These are phyloP conservation scores for Syngnathus scovelli DNA, from an alignment of 2,113 vertebrate species.

Conservation along the genomic window DNA sequence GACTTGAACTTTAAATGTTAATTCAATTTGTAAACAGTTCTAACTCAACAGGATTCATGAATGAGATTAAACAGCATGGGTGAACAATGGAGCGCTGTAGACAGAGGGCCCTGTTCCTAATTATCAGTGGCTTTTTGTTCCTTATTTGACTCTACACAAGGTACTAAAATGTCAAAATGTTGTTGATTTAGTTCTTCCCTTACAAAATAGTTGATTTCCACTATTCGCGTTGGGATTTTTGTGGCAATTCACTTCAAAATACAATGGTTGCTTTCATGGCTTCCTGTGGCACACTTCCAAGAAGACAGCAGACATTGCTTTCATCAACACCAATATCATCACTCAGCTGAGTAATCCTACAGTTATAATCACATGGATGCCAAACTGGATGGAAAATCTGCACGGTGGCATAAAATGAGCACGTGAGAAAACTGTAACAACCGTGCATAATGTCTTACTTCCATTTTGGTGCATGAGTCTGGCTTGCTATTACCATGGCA, in stretches of 20 bases:
- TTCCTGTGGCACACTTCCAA: neutral
- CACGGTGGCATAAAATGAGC: neutral
- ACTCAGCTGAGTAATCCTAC: constrained; percentile 2
- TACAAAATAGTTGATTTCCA: neutral
- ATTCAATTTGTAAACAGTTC: constrained; percentile 24
- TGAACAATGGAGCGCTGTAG: constrained; percentile 33
- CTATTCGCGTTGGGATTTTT: neutral
- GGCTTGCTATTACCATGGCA: no score
- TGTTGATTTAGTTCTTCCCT: neutral
- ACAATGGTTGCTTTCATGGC: neutral
- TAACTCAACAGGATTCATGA: constrained; percentile 29
- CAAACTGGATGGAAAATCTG: neutral
- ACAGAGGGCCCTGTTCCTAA: constrained; percentile 28
- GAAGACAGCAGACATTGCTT: neutral
- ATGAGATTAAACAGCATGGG: constrained; percentile 38
- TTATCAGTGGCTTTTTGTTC: constrained; percentile 8
- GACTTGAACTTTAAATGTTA: constrained; percentile 7
- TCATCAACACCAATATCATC: neutral
- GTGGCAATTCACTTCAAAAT: neutral
- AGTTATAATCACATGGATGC: neutral
- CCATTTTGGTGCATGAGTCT: neutral
- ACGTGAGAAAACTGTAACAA: neutral
- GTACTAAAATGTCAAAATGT: neutral
- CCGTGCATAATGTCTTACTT: neutral
- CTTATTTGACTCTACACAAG: constrained; percentile 21